Conservation (phyloP, 1,140 invertebrate species). For the Bombus pyrosoma region DNA sequence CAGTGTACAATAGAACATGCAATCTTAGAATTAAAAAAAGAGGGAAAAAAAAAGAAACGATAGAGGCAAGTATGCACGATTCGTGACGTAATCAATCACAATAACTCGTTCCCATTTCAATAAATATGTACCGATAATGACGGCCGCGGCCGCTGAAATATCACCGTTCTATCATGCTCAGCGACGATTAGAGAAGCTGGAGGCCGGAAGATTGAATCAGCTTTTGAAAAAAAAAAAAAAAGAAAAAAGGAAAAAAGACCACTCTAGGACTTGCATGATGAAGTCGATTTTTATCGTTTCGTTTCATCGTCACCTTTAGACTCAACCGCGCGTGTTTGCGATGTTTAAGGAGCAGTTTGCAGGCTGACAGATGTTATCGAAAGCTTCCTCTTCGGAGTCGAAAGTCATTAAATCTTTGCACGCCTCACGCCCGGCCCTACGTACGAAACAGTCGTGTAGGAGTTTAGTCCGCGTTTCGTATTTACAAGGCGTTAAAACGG, state of each 20-base stretch:
- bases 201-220: conserved; percentile 30
- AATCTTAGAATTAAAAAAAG: background rate
- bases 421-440: background rate
- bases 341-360: conserved; percentile 14
- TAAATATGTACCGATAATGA: background rate
- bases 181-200: conserved; percentile 12
- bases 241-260: background rate
- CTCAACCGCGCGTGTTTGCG: conserved; percentile 38
- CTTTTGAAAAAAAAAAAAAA: background rate
- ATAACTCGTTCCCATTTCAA: background rate
- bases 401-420: conserved; percentile 31
- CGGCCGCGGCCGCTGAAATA: background rate
- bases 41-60: background rate
- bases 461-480: background rate
- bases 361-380: conserved; percentile 20
- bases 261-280: background rate
- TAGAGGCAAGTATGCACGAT: conserved; percentile 11
- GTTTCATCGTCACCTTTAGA: conserved; percentile 20
- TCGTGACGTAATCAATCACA: too few relatives aligned
- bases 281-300: conserved; percentile 27
- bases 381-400: conserved; percentile 18
- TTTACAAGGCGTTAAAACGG: background rate
- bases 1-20: background rate
- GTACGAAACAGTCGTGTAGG: too few relatives aligned
- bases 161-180: conserved; percentile 17